phyloP scores from a whole-genome alignment of 2,888 invertebrate species.

The Callosobruchus maculatus region DNA sequence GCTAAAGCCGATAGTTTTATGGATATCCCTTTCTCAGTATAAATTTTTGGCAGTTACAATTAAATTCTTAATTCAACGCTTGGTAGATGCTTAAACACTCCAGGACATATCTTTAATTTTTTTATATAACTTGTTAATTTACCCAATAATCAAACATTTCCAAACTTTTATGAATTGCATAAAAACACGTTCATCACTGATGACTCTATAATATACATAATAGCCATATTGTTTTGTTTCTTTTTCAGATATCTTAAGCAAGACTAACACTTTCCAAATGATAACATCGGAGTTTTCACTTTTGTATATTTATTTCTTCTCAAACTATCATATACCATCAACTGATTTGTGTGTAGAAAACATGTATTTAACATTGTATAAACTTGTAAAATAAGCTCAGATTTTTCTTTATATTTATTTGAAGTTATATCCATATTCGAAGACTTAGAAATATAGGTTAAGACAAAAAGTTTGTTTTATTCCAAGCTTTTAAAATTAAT shows the following conservation, averaged over 20 bases:
- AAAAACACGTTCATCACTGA: too few species aligned
- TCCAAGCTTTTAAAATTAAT: too few species aligned
- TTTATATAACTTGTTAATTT: too few species aligned
- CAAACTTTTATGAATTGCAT: too few species aligned
- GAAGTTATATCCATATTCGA: background rate
- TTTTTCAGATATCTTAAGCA: slow-evolving; percentile 3
- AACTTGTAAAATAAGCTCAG: background rate
- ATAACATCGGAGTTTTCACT: background rate
- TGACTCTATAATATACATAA: too few species aligned
- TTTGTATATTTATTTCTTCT: background rate
- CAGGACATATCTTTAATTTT: too few species aligned
- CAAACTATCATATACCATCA: background rate
- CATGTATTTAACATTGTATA: background rate
- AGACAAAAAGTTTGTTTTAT: background rate
- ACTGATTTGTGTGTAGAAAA: background rate
- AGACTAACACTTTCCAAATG: background rate
- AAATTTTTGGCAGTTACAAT: too few species aligned
- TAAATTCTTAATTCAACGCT: too few species aligned
- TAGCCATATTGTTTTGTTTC: background rate
- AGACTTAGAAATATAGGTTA: background rate
- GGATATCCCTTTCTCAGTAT: too few species aligned
- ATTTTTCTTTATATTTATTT: background rate
- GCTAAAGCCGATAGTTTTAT: too few species aligned
- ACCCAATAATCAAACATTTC: too few species aligned
- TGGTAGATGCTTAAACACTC: too few species aligned